These are phyloP conservation scores for Microchrysa polita DNA, from an alignment of 2,888 invertebrate species.

Conservation along the genomic window DNA sequence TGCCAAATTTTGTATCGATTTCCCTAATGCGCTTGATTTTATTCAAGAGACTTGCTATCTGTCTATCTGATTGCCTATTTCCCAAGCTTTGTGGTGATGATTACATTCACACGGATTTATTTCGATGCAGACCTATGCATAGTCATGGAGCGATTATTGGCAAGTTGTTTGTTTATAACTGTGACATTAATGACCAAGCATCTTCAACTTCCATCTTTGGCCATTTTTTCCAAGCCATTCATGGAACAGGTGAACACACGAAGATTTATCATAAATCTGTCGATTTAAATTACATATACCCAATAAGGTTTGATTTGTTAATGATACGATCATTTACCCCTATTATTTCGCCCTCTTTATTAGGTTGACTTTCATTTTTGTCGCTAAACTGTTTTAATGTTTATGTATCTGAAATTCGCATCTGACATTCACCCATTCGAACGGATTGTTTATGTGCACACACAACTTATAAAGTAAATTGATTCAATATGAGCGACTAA, in stretches of 20 bases:
- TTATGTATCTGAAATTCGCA: no score
- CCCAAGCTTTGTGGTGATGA: slow-evolving; percentile 2
- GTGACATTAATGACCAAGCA: slow-evolving; percentile 16
- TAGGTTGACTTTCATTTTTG: slow-evolving; percentile 14
- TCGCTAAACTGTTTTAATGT: neutral
- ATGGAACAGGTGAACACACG: slow-evolving; percentile 28
- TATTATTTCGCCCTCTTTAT: slow-evolving; percentile 4
- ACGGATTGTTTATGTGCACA: neutral
- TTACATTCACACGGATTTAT: neutral
- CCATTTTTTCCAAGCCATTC: neutral
- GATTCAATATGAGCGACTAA: slow-evolving; percentile 5
- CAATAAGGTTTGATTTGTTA: slow-evolving; percentile 26
- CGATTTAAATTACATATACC: neutral
- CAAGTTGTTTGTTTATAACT: neutral
- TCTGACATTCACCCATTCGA: no score
- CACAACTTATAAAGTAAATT: slow-evolving; percentile 17
- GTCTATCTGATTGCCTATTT: neutral
- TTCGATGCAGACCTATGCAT: neutral
- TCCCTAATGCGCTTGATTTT: slow-evolving; percentile 13
- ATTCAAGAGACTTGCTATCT: neutral
- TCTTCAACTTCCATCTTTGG: neutral
- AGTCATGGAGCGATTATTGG: neutral
- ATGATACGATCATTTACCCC: slow-evolving; percentile 28
- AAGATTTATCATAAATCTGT: slow-evolving; percentile 9
- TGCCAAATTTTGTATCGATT: slow-evolving; percentile 17